Evolutionary conservation across 2,888 invertebrate species (phyloP).

Genomic region (Caenorhabditis sp.): DNA sequence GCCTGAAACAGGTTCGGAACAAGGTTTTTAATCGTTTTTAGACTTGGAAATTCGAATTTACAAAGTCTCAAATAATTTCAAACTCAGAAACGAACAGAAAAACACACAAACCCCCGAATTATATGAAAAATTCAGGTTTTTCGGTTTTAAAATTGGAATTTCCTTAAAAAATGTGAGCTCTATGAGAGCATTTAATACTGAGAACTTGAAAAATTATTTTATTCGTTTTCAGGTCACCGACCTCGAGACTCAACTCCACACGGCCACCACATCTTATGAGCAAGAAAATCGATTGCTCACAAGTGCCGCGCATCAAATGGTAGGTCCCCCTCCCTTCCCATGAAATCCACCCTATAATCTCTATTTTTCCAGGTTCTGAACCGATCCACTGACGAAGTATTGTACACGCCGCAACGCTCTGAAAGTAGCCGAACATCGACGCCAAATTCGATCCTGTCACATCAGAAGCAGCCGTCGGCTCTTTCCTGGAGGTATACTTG

Average conservation of each 20-base stretch:
- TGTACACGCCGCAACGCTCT: background rate
- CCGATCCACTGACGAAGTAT: background rate
- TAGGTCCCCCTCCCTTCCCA: no score
- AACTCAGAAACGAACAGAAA: no score
- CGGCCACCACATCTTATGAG: conserved; percentile 30
- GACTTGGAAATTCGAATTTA: no score
- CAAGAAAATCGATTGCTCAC: conserved; percentile 53
- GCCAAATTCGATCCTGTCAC: background rate
- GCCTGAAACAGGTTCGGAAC: no score
- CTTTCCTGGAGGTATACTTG: background rate
- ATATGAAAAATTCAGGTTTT: background rate
- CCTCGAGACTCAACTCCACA: conserved; percentile 31
- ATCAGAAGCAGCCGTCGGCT: background rate
- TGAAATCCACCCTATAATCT: no score
- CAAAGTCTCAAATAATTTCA: no score
- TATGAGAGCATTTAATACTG: no score
- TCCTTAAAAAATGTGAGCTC: no score
- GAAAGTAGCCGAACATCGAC: background rate
- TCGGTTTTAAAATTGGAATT: no score
- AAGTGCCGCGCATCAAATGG: conserved; percentile 40
- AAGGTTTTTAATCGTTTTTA: no score
- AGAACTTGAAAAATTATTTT: no score
- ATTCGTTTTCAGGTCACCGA: conserved; percentile 6
- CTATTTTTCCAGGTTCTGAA: conserved; percentile 4
- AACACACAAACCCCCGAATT: no score